Conservation (phyloP, 2,113 vertebrate genomes). For the Corythaeola cristata region DNA sequence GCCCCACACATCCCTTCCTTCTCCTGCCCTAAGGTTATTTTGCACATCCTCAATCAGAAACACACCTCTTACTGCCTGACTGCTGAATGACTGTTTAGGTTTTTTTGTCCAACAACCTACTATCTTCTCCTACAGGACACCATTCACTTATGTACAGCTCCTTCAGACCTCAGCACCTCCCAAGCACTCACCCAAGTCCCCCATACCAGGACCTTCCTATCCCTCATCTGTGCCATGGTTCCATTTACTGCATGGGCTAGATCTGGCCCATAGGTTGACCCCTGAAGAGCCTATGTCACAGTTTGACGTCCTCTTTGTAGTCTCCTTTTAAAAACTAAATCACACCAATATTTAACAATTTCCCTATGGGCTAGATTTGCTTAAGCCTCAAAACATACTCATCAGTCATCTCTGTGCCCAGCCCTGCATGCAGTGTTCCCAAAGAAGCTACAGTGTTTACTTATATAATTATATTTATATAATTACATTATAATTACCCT, state of each 20-base stretch:
- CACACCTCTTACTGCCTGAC: neutral
- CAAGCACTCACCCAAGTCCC: neutral
- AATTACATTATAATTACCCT: slow-evolving; percentile 47
- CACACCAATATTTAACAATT: neutral
- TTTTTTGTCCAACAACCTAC: neutral
- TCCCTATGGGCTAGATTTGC: neutral
- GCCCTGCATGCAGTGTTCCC: neutral
- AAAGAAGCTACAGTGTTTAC: neutral
- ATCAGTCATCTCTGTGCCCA: neutral
- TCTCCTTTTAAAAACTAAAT: neutral
- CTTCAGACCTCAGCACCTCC: neutral
- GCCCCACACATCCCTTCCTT: neutral
- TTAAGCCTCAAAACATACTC: neutral
- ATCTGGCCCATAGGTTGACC: neutral
- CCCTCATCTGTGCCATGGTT: no score
- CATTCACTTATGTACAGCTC: neutral
- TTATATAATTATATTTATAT: slow-evolving; percentile 42
- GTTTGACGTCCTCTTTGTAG: neutral
- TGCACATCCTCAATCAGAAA: neutral
- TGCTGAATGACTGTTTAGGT: neutral
- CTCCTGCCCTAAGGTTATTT: neutral
- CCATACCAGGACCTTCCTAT: neutral
- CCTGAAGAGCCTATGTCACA: neutral
- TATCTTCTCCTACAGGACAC: neutral
- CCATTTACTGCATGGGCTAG: neutral